Evolutionary conservation across 2,797 vertebrate genomes (phyloP).

Genomic region (Hydrolagus colliei): DNA sequence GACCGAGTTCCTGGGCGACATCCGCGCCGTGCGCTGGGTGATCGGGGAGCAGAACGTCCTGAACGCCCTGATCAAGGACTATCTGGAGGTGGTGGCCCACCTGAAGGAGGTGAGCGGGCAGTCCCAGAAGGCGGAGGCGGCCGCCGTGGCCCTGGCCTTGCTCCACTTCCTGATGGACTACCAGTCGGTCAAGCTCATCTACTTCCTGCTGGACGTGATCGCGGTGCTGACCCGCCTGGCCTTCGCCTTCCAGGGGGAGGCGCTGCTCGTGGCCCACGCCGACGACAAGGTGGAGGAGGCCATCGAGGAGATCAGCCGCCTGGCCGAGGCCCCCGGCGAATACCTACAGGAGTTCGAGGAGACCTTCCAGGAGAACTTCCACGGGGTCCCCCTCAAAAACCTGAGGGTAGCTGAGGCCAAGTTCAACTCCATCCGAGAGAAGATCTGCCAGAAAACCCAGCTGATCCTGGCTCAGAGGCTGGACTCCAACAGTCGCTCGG

Average conservation of each 20-base stretch:
- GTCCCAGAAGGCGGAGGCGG: slow-evolving; percentile 80
- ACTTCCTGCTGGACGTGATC: slow-evolving; percentile 89
- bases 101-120: slow-evolving; percentile 87
- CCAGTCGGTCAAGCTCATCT: slow-evolving; percentile 89
- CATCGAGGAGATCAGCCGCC: slow-evolving; percentile 80
- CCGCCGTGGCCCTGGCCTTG: slow-evolving; percentile 83
- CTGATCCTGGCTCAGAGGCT: slow-evolving; percentile 80
- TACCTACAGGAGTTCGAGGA: slow-evolving; percentile 94
- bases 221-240: slow-evolving; percentile 84
- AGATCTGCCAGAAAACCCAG: slow-evolving; percentile 88
- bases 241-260: slow-evolving; percentile 84
- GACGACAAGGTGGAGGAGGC: slow-evolving; percentile 83
- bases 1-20: slow-evolving; percentile 87
- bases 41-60: slow-evolving; percentile 90
- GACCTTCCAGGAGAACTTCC: slow-evolving; percentile 89
- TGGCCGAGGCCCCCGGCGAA: slow-evolving; percentile 81
- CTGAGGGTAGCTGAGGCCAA: slow-evolving; percentile 88
- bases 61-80: slow-evolving; percentile 90
- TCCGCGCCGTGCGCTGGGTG: slow-evolving; percentile 84
- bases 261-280: slow-evolving; percentile 81
- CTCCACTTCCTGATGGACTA: slow-evolving; percentile 94
- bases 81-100: slow-evolving; percentile 88
- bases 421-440: slow-evolving; percentile 92
- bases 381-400: slow-evolving; percentile 86
- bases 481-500: slow-evolving; percentile 71